Evolutionary conservation across 2,888 invertebrate species (phyloP), one percentile per base, ranked within the genome.

Genomic region (Phania funesta): DNA sequence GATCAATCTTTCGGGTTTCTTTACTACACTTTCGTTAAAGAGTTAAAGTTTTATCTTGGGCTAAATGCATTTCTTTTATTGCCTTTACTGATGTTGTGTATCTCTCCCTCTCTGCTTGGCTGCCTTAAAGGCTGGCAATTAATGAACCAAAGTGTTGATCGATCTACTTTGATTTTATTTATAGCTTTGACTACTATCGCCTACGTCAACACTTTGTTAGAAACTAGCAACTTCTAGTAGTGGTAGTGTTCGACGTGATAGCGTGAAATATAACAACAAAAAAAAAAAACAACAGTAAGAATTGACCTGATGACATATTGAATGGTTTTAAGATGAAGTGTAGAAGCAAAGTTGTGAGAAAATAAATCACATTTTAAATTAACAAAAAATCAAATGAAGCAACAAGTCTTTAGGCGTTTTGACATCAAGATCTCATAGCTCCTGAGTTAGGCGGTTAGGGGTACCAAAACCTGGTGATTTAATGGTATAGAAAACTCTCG

Each of bases 81-180:
- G 70, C 71, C 58, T 50, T 60, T 70, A 60, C 71, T 60, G 35
- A 60, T 70, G 70, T 79, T 65, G 56, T 56, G 48, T 56, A 56
- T 35, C 26, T n/a, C 32, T n/a, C 9, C 29, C 6, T 44, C 13
- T 11, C 52, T 65, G 26, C 35, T 50, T 64, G 64, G 32, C 68
- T 78, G 78, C 82, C 82, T 82, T 75, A 29, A 78, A 82, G 82
- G 74, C 78, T 74, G 82, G 78, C 82, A 82, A 82, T 82, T 82
- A 82, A 78, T 58, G 70, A 78, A 78, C 74, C 78, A 68, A 75
- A 58, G 82, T 82, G 82, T 78, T 50, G 65, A 80, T 80, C 80
- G 82, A 82, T 82, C 82, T 82, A 82, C 70, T 82, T 82, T 82
- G 78, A 78, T 82, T 78, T 82, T 82, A 82, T 82, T 82, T 82